Evolutionary conservation across 1,140 invertebrate species (phyloP).

Genomic region (Teleopsis dalmanni): DNA sequence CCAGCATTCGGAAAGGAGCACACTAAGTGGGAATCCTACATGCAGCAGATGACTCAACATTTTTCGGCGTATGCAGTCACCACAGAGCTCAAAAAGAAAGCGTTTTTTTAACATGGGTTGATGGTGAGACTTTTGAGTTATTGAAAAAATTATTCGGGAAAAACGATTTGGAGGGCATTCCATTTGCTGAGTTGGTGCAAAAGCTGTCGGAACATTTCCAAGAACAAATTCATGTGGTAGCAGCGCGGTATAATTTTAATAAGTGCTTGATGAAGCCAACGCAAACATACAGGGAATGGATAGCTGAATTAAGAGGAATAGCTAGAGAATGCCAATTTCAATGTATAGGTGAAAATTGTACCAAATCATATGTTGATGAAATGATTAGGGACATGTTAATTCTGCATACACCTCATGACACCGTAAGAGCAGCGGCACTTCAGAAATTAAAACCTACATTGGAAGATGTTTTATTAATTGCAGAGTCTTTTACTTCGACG

Average conservation of each 20-base stretch:
- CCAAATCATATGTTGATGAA: conserved; percentile 9
- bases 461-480: conserved; percentile 3
- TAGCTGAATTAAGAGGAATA: neutral
- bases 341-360: conserved; percentile 4
- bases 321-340: conserved; percentile 3
- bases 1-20: no score
- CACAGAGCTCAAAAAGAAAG: no score
- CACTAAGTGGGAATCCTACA: no score
- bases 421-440: conserved; percentile 3
- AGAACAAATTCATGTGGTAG: neutral
- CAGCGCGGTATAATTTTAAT: conserved; percentile 6
- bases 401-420: conserved; percentile 7
- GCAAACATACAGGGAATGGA: conserved; percentile 2
- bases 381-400: conserved; percentile 11
- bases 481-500: neutral
- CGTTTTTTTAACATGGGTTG: no score
- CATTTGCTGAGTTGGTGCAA: neutral
- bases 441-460: conserved; percentile 10
- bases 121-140: no score
- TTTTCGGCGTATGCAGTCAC: no score
- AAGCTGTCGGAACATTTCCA: neutral
- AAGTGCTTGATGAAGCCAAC: neutral
- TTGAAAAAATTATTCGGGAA: no score
- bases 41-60: no score
- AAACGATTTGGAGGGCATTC: no score